A percentile compares a stretch with the other conserved stretches of the same genome.
Evolutionary conservation across 2,797 vertebrate species (phyloP).

Genomic region (Aplochiton taeniatus): DNA sequence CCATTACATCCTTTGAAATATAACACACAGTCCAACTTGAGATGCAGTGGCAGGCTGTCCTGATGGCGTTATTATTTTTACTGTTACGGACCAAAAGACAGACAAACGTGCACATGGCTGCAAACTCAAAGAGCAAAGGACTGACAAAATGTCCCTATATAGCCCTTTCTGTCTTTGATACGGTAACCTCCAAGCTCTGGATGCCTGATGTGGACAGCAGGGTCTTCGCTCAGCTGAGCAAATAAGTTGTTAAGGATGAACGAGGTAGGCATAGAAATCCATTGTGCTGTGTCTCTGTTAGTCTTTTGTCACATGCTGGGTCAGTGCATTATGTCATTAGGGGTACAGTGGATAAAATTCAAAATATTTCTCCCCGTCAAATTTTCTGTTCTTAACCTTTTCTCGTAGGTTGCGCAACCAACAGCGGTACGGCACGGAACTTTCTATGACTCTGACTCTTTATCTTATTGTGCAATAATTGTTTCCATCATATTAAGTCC

Average conservation of each 20-base stretch:
- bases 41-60: slow-evolving; percentile 60
- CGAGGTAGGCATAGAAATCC: slow-evolving; percentile 11
- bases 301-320: slow-evolving; percentile 20
- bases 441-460: too few relatives aligned
- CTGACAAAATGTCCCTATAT: slow-evolving; percentile 2
- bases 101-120: background rate
- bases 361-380: too few relatives aligned
- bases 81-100: background rate
- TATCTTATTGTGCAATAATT: too few relatives aligned
- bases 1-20: background rate
- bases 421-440: too few relatives aligned
- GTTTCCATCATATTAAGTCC: too few relatives aligned
- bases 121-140: background rate
- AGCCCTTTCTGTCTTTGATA: background rate
- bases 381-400: too few relatives aligned
- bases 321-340: slow-evolving; percentile 34
- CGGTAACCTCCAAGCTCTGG: slow-evolving; percentile 19
- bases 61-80: too few relatives aligned
- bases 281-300: slow-evolving; percentile 16
- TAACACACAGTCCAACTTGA: slow-evolving; percentile 18
- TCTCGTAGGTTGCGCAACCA: too few relatives aligned
- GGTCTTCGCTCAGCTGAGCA: slow-evolving; percentile 39
- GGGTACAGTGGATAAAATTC: too few relatives aligned
- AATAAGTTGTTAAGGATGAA: slow-evolving; percentile 32
- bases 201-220: slow-evolving; percentile 33